phyloP scores from a whole-genome alignment of 2,888 invertebrate genomes.

The Scaptomyza cyrtandrae region DNA sequence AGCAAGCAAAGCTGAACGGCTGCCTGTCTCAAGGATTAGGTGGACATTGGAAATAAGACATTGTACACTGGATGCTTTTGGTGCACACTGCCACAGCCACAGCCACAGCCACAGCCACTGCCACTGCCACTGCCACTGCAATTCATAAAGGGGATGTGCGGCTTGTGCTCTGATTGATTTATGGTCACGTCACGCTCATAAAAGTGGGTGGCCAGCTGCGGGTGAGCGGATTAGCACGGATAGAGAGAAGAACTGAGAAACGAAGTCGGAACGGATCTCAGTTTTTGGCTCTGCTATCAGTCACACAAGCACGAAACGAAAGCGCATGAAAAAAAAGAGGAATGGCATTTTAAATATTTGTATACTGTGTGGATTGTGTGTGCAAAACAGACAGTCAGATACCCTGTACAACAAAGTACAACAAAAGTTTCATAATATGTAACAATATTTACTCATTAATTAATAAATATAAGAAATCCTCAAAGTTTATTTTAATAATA shows the following conservation, averaged over 20 bases:
- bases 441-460: no score
- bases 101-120: no score
- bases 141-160: slow-evolving; percentile 56
- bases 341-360: slow-evolving; percentile 2
- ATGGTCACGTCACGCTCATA: slow-evolving; percentile 61
- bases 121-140: slow-evolving; percentile 10
- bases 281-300: slow-evolving; percentile 46
- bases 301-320: slow-evolving; percentile 44
- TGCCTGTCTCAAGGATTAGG: slow-evolving; percentile 45
- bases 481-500: no score
- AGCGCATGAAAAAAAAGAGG: slow-evolving; percentile 5
- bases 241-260: not conserved
- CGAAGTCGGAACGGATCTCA: slow-evolving; percentile 33
- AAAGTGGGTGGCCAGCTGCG: slow-evolving; percentile 45
- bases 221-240: slow-evolving; percentile 38
- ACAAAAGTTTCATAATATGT: no score
- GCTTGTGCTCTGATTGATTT: slow-evolving; percentile 74
- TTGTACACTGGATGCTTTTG: not conserved
- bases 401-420: slow-evolving; percentile 6
- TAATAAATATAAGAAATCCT: no score
- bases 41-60: not conserved
- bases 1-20: not conserved
- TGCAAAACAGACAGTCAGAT: not conserved
- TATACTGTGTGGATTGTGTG: no score
- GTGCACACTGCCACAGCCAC: not conserved